Conservation (phyloP, 1,140 invertebrate species). For the Penaeus japonicus region DNA sequence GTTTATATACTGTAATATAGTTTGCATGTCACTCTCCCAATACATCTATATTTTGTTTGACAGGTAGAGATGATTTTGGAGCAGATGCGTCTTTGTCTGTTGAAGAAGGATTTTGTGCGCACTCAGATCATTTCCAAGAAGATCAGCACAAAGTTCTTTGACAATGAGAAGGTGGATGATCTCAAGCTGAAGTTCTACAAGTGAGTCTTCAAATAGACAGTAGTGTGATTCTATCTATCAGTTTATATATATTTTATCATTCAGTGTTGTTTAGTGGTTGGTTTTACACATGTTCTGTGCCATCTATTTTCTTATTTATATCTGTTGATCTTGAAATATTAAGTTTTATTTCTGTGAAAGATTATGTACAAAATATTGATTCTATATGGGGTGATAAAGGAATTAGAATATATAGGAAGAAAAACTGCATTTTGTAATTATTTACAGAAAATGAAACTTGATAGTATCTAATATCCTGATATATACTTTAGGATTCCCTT, state of each 20-base stretch:
- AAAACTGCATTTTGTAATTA: too few relatives aligned
- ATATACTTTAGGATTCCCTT: too few relatives aligned
- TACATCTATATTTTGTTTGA: slow-evolving; percentile 33
- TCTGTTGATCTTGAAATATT: too few relatives aligned
- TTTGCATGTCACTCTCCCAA: not conserved
- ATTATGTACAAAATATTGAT: too few relatives aligned
- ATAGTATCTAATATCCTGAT: too few relatives aligned
- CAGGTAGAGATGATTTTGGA: slow-evolving; percentile 94
- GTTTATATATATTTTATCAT: not conserved
- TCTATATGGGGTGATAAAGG: too few relatives aligned
- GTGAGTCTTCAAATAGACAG: slow-evolving; percentile 61
- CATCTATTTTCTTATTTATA: too few relatives aligned
- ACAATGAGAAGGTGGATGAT: slow-evolving; percentile 76
- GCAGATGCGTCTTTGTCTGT: slow-evolving; percentile 96
- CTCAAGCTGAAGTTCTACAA: slow-evolving; percentile 94
- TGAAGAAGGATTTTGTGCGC: slow-evolving; percentile 95
- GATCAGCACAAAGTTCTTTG: slow-evolving; percentile 97
- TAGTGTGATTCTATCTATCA: not conserved
- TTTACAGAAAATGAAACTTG: too few relatives aligned
- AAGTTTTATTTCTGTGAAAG: too few relatives aligned
- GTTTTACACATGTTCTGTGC: too few relatives aligned
- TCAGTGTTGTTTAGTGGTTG: too few relatives aligned
- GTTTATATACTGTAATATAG: not conserved
- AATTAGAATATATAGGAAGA: too few relatives aligned
- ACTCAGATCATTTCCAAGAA: slow-evolving; percentile 99